A percentile compares a stretch with the other conserved stretches of the same genome.
These are phyloP conservation scores for Ctena decussata DNA, from an alignment of 2,888 invertebrate species.

Conservation along the genomic window DNA sequence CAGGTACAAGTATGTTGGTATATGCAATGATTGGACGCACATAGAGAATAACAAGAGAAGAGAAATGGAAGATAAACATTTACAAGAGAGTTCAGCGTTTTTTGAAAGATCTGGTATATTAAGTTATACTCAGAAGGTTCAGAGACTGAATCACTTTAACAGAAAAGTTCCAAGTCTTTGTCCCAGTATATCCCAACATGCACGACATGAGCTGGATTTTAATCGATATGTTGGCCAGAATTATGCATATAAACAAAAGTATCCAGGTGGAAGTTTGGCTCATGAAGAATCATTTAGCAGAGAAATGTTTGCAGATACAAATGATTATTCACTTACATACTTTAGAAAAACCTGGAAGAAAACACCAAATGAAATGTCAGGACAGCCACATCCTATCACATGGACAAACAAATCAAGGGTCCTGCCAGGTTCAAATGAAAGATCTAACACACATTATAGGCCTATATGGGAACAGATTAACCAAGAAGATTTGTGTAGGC, in stretches of 20 bases:
- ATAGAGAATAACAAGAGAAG: no score
- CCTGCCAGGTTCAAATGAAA: no score
- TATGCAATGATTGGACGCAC: no score
- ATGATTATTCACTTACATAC: background rate
- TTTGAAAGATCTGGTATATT: background rate
- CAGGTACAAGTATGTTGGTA: no score
- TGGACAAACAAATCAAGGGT: background rate
- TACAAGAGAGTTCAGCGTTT: background rate
- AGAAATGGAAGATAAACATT: background rate
- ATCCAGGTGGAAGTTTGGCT: background rate
- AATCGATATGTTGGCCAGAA: no score
- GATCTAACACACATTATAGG: no score
- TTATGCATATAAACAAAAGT: background rate
- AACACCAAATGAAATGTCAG: background rate
- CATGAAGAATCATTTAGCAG: background rate
- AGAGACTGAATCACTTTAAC: background rate
- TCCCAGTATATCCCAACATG: background rate
- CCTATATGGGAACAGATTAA: no score
- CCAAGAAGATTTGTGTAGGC: no score
- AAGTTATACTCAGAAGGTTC: background rate
- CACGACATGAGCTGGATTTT: background rate
- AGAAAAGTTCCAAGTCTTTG: background rate
- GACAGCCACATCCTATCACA: background rate
- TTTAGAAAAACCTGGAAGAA: background rate
- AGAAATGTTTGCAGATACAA: background rate